These are phyloP conservation scores for Monomorium pharaonis DNA, from an alignment of 1,140 invertebrate species.

Conservation along the genomic window DNA sequence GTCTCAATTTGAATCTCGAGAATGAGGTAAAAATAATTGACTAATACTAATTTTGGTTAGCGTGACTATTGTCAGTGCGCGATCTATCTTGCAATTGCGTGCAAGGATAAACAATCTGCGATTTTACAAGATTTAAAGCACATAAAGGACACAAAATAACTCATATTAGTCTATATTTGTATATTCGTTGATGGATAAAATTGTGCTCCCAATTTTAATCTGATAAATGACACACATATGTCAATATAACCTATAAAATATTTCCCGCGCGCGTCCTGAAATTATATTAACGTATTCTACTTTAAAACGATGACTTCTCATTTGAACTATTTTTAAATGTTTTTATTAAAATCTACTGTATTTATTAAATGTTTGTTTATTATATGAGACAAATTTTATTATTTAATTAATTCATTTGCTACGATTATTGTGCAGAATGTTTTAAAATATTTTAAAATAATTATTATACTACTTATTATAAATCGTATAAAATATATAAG, in stretches of 20 bases:
- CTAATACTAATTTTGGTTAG: background rate
- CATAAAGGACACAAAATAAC: background rate
- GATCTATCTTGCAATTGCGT: background rate
- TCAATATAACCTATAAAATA: background rate
- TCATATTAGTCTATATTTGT: background rate
- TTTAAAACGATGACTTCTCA: background rate
- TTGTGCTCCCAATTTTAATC: background rate
- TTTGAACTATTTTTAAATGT: background rate
- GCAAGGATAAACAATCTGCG: background rate
- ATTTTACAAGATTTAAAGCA: background rate
- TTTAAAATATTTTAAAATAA: background rate
- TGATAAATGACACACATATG: background rate
- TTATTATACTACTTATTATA: background rate
- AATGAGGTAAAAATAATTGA: slow-evolving; percentile 63
- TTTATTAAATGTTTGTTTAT: background rate
- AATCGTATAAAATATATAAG: background rate
- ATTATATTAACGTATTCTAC: background rate
- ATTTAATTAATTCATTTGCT: background rate
- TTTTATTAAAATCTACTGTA: background rate
- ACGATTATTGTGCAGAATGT: background rate
- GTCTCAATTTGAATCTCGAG: slow-evolving; percentile 42
- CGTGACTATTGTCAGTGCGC: background rate
- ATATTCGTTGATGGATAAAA: slow-evolving; percentile 21
- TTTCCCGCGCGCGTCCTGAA: background rate
- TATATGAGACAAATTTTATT: background rate